These are phyloP conservation scores for Phaetusa simplex DNA, from an alignment of 2,113 vertebrate species.

Conservation along the genomic window DNA sequence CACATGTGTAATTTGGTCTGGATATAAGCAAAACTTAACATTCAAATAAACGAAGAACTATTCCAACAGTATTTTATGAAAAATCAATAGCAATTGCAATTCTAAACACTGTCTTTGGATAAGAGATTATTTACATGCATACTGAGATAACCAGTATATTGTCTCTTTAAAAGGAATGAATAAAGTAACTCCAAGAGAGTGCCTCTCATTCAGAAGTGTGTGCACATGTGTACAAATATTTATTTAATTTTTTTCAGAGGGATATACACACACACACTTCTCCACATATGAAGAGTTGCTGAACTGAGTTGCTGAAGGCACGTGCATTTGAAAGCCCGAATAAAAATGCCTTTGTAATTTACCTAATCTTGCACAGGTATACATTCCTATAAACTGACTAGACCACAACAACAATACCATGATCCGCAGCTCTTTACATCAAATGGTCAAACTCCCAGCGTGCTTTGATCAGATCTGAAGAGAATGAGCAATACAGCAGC, in stretches of 20 bases:
- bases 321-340: not conserved
- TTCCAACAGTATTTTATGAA: not conserved
- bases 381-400: not conserved
- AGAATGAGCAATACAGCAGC: not conserved
- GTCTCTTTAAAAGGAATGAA: not conserved
- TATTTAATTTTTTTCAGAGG: not conserved
- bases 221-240: not conserved
- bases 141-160: not conserved
- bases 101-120: not conserved
- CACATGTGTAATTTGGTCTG: not conserved
- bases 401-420: rapidly evolving
- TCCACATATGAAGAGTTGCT: not conserved
- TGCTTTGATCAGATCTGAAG: not conserved
- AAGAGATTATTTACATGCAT: not conserved
- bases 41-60: not conserved
- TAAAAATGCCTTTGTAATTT: not conserved
- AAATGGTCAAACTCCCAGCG: rapidly evolving
- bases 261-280: too few relatives aligned
- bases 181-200: not conserved
- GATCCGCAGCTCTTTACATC: not conserved
- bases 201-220: not conserved
- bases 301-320: not conserved
- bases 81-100: slow-evolving; percentile 28
- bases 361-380: not conserved
- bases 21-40: not conserved